A percentile compares a stretch with the other conserved stretches of the same genome.
phyloP scores from a whole-genome alignment of 2,797 vertebrate genomes.

The Diglossa cyanea region DNA sequence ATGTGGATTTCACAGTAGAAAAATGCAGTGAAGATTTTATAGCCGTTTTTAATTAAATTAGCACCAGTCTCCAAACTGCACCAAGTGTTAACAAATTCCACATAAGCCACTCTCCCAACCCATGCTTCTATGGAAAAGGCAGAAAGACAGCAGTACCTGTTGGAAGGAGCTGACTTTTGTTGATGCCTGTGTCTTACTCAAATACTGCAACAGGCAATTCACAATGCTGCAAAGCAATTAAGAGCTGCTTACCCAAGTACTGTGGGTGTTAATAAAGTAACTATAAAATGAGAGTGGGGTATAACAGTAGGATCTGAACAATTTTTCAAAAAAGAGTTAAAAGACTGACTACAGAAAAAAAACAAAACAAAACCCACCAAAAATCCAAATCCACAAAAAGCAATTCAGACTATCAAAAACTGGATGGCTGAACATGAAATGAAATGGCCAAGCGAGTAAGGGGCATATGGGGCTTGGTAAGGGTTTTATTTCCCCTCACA shows the following conservation, averaged over 20 bases:
- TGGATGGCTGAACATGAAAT: neutral
- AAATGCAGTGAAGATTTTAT: neutral
- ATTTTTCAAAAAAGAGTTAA: neutral
- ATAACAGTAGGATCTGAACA: neutral
- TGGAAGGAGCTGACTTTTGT: neutral
- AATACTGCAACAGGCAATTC: neutral
- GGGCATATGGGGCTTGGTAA: neutral
- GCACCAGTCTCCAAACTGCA: neutral
- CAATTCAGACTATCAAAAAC: neutral
- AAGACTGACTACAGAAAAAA: neutral
- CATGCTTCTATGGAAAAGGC: neutral
- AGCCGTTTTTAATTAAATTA: neutral
- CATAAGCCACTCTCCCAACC: neutral
- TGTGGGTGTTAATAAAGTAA: neutral
- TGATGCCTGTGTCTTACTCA: neutral
- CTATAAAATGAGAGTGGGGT: neutral
- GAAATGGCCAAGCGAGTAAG: neutral
- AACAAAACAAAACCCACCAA: neutral
- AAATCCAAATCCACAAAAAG: neutral
- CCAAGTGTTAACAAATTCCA: neutral
- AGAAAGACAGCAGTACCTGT: neutral
- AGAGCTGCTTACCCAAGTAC: neutral
- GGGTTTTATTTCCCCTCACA: neutral
- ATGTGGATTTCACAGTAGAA: neutral
- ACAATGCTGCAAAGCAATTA: neutral